phyloP scores from a whole-genome alignment of 2,888 invertebrate genomes.

The Ectropis crepuscularia region DNA sequence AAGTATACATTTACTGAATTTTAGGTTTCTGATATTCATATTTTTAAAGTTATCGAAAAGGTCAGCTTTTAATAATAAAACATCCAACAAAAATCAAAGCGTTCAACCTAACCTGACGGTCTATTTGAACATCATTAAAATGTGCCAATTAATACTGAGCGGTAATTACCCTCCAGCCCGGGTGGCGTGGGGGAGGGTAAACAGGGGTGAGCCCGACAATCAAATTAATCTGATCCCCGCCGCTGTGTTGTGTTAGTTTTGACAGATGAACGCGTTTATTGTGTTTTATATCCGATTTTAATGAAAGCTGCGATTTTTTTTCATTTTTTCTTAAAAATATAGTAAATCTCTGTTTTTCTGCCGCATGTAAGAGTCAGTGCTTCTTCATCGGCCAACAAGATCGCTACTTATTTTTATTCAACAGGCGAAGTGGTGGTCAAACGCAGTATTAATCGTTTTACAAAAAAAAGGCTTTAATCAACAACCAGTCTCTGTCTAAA shows the following conservation, averaged over 20 bases:
- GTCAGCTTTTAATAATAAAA: neutral
- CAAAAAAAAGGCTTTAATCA: no score
- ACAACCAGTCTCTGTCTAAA: no score
- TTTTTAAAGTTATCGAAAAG: neutral
- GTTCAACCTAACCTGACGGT: constrained; percentile 7
- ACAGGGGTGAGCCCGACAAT: constrained; percentile 37
- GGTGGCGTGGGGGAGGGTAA: constrained; percentile 24
- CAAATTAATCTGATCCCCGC: constrained; percentile 37
- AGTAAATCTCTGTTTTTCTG: no score
- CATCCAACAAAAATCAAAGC: constrained; percentile 3
- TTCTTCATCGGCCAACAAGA: no score
- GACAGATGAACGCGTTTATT: neutral
- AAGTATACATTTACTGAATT: no score
- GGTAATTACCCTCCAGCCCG: constrained; percentile 37
- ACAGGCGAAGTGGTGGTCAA: no score
- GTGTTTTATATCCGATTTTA: neutral
- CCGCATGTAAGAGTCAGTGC: no score
- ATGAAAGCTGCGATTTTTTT: neutral
- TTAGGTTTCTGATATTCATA: neutral
- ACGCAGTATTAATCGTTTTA: no score
- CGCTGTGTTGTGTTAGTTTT: constrained; percentile 1
- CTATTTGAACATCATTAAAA: constrained; percentile 43
- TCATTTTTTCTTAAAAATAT: no score
- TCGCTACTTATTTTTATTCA: no score
- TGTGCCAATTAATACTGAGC: constrained; percentile 40